These are phyloP conservation scores for Allacma fusca DNA, from an alignment of 2,888 invertebrate genomes.

Conservation along the genomic window DNA sequence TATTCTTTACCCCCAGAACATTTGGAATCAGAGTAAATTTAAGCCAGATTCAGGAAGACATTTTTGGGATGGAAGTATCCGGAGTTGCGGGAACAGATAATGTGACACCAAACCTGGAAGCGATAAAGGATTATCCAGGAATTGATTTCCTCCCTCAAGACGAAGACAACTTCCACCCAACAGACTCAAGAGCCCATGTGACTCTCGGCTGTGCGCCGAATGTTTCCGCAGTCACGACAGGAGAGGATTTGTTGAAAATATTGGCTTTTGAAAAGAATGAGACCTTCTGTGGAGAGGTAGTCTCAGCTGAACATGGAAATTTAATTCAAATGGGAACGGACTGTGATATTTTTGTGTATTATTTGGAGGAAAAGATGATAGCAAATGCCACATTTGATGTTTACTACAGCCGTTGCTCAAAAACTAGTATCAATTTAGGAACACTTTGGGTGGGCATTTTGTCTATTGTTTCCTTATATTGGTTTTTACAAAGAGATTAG, in stretches of 20 bases:
- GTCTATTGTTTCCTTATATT: too few species aligned
- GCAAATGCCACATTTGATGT: slow-evolving; percentile 43
- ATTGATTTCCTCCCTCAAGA: slow-evolving; percentile 48
- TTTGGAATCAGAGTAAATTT: slow-evolving; percentile 53
- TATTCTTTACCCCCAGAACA: slow-evolving; percentile 50
- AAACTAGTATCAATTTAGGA: too few species aligned
- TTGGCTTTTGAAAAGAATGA: slow-evolving; percentile 42
- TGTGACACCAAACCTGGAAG: too few species aligned
- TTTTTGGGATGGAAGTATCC: slow-evolving; percentile 40
- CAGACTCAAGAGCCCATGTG: slow-evolving; percentile 47
- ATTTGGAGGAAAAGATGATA: slow-evolving; percentile 48
- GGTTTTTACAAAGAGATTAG: too few species aligned
- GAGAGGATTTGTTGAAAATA: slow-evolving; percentile 51
- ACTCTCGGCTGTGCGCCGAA: slow-evolving; percentile 51
- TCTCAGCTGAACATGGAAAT: slow-evolving; percentile 22
- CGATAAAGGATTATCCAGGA: slow-evolving; percentile 30
- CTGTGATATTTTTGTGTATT: slow-evolving; percentile 44
- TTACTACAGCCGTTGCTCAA: slow-evolving; percentile 21
- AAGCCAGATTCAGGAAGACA: slow-evolving; percentile 42
- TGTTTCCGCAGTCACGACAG: slow-evolving; percentile 50
- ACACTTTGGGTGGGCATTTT: too few species aligned
- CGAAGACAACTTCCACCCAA: slow-evolving; percentile 50
- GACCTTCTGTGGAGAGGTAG: slow-evolving; percentile 17
- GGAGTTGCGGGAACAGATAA: too few species aligned
- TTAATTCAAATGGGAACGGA: background rate